A percentile compares a stretch with the other conserved stretches of the same genome.
phyloP scores from a whole-genome alignment of 2,888 invertebrate genomes.

The Clistopyga incitator region DNA sequence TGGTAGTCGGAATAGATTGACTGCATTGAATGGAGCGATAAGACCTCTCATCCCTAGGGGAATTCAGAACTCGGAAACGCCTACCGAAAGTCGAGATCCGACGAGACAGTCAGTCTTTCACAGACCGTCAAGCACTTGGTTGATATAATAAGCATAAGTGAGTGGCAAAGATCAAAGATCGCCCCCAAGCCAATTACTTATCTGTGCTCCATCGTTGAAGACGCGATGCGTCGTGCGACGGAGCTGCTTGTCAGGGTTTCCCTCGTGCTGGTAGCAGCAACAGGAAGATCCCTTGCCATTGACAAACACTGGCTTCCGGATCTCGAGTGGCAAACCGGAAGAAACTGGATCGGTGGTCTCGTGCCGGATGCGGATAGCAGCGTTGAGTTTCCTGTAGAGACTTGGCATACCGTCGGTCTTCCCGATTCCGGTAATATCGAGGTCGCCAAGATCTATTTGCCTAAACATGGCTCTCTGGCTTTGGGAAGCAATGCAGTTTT shows the following conservation, averaged over 20 bases:
- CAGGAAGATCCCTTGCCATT: constrained; percentile 11
- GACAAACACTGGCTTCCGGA: constrained; percentile 79
- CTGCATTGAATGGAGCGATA: constrained; percentile 19
- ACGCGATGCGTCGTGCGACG: constrained; percentile 22
- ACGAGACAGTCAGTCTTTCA: constrained; percentile 29
- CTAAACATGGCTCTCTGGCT: constrained; percentile 77
- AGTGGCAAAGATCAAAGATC: neutral
- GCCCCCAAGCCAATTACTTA: neutral
- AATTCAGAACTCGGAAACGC: constrained; percentile 46
- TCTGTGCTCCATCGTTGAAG: neutral
- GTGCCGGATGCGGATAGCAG: constrained; percentile 75
- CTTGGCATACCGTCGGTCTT: constrained; percentile 79
- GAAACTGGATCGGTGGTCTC: constrained; percentile 76
- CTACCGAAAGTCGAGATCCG: constrained; percentile 39
- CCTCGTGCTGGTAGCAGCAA: constrained; percentile 20
- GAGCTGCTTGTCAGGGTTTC: neutral
- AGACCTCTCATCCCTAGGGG: constrained; percentile 19
- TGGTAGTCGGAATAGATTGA: neutral
- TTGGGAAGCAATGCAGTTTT: constrained; percentile 70
- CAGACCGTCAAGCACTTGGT: constrained; percentile 9
- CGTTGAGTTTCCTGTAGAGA: constrained; percentile 78
- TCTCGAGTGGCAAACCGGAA: constrained; percentile 77
- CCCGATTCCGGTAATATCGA: constrained; percentile 68
- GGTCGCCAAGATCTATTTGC: constrained; percentile 77
- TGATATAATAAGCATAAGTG: neutral